Conservation (phyloP, 2,888 invertebrate genomes). For the Helobdella robusta region DNA sequence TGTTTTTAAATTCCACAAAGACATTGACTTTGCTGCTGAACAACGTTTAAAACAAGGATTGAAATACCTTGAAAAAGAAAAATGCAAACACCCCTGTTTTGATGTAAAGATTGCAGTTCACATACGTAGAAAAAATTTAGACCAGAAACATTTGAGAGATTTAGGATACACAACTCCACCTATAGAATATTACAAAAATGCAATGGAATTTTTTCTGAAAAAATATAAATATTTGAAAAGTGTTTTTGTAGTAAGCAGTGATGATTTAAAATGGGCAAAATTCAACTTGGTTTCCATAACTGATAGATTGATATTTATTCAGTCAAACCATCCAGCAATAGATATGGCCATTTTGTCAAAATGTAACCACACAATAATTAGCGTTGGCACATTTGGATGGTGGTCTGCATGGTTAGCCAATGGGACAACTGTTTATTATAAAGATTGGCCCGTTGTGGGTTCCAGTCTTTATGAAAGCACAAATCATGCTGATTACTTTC, state of each 20-base stretch:
- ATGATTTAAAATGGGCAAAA: slow-evolving; percentile 14
- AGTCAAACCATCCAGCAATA: neutral
- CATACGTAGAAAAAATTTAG: slow-evolving; percentile 21
- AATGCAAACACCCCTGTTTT: no score
- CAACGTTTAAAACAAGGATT: neutral
- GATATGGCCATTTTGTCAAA: slow-evolving; percentile 21
- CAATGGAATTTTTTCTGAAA: neutral
- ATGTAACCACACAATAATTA: slow-evolving; percentile 25
- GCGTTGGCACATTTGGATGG: slow-evolving; percentile 28
- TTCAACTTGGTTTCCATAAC: neutral
- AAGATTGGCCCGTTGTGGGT: slow-evolving; percentile 13
- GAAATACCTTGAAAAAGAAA: no score
- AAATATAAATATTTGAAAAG: neutral
- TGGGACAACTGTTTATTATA: slow-evolving; percentile 22
- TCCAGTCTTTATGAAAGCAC: neutral
- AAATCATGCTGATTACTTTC: slow-evolving; percentile 16
- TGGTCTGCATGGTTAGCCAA: slow-evolving; percentile 25
- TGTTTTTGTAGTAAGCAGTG: slow-evolving; percentile 23
- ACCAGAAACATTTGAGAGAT: neutral
- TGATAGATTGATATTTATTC: slow-evolving; percentile 1
- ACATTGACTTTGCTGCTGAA: neutral
- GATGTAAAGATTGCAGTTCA: slow-evolving; percentile 21
- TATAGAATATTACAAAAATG: slow-evolving; percentile 9
- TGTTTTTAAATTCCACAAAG: slow-evolving; percentile 16
- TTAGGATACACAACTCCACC: neutral